Evolutionary conservation across 2,888 invertebrate genomes (phyloP), one percentile per base, ranked within the genome.

Genomic region (Diaphora mendica): DNA sequence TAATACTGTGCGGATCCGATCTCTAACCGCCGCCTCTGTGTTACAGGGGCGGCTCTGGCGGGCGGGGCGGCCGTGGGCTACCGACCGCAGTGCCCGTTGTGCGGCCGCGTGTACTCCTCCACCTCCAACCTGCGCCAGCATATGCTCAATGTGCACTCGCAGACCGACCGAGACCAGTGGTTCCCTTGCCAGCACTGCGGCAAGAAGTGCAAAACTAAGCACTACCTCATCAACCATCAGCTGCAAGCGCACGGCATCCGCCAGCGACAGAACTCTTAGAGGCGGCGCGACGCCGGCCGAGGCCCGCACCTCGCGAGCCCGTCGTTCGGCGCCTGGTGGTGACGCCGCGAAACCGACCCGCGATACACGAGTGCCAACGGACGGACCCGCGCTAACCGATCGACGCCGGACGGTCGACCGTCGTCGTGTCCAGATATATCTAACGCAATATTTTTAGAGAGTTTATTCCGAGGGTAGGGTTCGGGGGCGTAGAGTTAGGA

Each of bases 211-310:
- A 97, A 97, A 95, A 97, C 97, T 88, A 97, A 97, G 94, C 97
- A 97, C 93, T 97, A 97, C 92, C 96, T 97, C 89, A 97, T 97
- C 96, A 97, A 97, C 94, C 97, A 97, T 93, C 97, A 97, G 91
- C 96, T 97, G 85, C 97, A 97, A 94, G 97, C 97, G 82, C 97
- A 97, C 93, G 97, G 97, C 85, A 97, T 97, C 86, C 96, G 97
- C 85, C 97, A 97, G 93, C 96, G 97, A 78, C 96, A 97, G 90
- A 96, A 93, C 92, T 95, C 96, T 90, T 96, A 96, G 95, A 93
- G 94, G 86, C 88, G 94, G 92, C 92, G 92, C 80, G 89, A 87
- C 85, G 91, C 88, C 89, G 92, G 89, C 91, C 91, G 88, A 72
- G 83, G 86, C 79, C 88, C 86, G 80, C 83, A 80, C 76, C 81